Evolutionary conservation across 2,113 vertebrate genomes (phyloP).

Genomic region (Bothrops jararaca): DNA sequence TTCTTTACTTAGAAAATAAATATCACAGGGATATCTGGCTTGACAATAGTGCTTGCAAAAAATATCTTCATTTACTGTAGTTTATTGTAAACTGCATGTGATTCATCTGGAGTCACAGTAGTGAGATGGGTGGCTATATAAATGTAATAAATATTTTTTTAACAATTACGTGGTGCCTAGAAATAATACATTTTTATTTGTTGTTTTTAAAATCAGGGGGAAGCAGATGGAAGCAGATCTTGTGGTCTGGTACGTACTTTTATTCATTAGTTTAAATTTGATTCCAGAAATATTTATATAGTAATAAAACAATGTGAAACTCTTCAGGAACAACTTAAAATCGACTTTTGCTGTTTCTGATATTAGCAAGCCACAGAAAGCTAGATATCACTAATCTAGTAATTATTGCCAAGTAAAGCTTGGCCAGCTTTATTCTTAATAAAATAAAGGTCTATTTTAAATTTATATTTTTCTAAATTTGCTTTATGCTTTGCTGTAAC

Average conservation of each 20-base stretch:
- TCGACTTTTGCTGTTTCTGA: not conserved
- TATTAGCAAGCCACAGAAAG: not conserved
- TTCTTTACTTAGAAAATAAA: no score
- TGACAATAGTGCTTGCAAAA: no score
- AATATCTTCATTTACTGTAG: no score
- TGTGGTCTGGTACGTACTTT: not conserved
- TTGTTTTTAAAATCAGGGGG: slow-evolving; percentile 10
- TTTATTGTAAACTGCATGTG: no score
- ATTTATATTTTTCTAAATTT: not conserved
- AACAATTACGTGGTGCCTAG: not conserved
- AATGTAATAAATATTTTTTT: no score
- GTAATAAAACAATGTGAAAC: not conserved
- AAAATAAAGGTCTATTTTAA: not conserved
- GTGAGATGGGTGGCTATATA: no score
- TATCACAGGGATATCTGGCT: no score
- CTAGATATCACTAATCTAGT: not conserved
- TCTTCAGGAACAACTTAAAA: not conserved
- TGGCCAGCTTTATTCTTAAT: not conserved
- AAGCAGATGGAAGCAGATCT: not conserved
- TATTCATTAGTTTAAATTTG: not conserved
- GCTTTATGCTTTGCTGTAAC: not conserved
- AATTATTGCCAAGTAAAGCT: not conserved
- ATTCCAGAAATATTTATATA: not conserved
- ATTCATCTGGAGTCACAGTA: no score
- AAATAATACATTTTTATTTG: not conserved